Evolutionary conservation across 2,797 vertebrate species (phyloP), one percentile per base, ranked within the genome.

Genomic region (Anas acuta): DNA sequence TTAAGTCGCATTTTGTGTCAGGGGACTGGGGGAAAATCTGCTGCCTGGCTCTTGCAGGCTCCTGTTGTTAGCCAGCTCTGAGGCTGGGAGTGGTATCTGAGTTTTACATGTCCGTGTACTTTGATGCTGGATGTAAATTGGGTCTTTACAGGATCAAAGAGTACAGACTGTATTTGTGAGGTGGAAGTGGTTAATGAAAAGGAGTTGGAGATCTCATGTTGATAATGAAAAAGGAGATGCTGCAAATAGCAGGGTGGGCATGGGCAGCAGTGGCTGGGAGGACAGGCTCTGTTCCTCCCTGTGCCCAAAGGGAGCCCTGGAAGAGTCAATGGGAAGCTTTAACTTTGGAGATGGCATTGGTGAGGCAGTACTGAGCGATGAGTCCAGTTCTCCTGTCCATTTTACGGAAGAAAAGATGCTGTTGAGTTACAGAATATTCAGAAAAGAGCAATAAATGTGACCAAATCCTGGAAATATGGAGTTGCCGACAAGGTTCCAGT

Each of bases 381-480:
- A 2, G 15, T 60, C 35, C 22, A 23, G 9, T 37, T 64, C 10
- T 74, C 13, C 25, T 28, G 3, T 37, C 26, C 2, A 11, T 79
- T 88, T 87, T 54, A 85, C 7, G 8, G 37, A 20, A 25, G 33
- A 62, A 91, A 70, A 66, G 56, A 57, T 53, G 9, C 6, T 70
- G 5, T 60, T 11, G 13, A 10, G 5, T 32, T 90, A 51, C 53
- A 66, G 72, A 85, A 51, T 21, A 56, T 49, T 75, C 45, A 76
- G 80, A 56, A 73, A 89, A 64, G 45, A 89, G 15, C 30, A 78
- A 28, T 72, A 85, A 43, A 80, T 57, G 21, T 81, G 51, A 75
- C 20, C 47, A 70, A 74, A 70, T 72, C 30, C 35, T 90, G 30
- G 30, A 84, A 84, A 88, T 11, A 41, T 1, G 5, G 26, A n/a